These are phyloP conservation scores for Drosophila bipectinata DNA, from an alignment of 1,140 invertebrate genomes.

Conservation along the genomic window DNA sequence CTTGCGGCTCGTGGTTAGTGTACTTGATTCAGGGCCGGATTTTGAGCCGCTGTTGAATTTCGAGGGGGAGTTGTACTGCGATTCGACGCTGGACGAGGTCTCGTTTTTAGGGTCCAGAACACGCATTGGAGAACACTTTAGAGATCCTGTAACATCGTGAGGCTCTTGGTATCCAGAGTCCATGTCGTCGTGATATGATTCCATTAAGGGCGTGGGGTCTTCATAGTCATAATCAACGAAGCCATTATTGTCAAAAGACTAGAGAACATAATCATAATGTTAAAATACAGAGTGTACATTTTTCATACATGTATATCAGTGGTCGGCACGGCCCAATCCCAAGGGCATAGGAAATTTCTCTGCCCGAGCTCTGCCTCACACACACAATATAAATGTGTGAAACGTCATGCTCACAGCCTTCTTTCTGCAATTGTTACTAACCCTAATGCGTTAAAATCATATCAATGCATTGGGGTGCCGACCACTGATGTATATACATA, in stretches of 20 bases:
- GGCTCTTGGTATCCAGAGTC: conserved; percentile 84
- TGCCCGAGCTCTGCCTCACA: too few species aligned
- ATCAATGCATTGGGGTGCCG: too few species aligned
- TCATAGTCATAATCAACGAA: conserved; percentile 91
- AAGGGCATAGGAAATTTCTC: too few species aligned
- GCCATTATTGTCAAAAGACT: conserved; percentile 88
- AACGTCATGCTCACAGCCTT: too few species aligned
- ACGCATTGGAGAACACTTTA: conserved; percentile 84
- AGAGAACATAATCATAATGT: conserved; percentile 46
- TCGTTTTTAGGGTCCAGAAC: conserved; percentile 90
- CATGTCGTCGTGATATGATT: conserved; percentile 89
- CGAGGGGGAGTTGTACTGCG: conserved; percentile 71
- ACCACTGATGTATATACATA: too few species aligned
- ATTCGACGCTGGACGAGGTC: conserved; percentile 90
- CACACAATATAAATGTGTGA: too few species aligned
- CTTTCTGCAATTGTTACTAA: too few species aligned
- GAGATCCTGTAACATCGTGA: conserved; percentile 84
- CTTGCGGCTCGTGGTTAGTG: conserved; percentile 84
- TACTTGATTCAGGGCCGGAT: conserved; percentile 51
- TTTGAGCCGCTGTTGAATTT: conserved; percentile 14
- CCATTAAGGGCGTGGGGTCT: conserved; percentile 88
- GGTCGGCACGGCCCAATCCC: too few species aligned
- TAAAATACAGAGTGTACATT: neutral
- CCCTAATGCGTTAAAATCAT: too few species aligned
- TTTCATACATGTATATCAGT: too few species aligned